phyloP scores from a whole-genome alignment of 2,113 vertebrate genomes.

The Fulmarus glacialis region DNA sequence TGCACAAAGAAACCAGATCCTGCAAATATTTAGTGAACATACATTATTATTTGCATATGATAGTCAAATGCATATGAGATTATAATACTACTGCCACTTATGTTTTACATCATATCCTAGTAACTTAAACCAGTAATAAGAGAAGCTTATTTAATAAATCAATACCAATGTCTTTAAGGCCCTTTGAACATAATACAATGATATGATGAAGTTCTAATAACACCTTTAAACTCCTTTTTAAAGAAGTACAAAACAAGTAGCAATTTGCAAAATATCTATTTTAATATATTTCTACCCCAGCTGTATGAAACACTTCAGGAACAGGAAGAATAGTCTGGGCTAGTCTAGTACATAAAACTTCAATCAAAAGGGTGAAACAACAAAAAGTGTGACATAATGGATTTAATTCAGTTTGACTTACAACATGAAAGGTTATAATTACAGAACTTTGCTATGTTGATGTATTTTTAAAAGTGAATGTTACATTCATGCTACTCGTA shows the following conservation, averaged over 20 bases:
- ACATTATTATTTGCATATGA: background rate
- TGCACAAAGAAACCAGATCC: constrained; percentile 95
- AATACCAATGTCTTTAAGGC: background rate
- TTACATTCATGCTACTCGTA: background rate
- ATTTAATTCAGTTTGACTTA: background rate
- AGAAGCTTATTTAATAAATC: background rate
- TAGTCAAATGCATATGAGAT: background rate
- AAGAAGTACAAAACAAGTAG: background rate
- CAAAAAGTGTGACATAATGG: background rate
- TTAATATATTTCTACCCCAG: background rate
- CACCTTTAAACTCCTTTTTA: background rate
- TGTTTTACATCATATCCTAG: background rate
- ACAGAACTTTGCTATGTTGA: background rate
- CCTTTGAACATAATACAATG: background rate
- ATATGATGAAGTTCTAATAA: background rate
- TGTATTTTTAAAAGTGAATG: background rate
- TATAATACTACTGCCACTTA: background rate
- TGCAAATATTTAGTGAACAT: constrained; percentile 55
- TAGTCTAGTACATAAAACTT: background rate
- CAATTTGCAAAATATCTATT: background rate
- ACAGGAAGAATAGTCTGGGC: background rate
- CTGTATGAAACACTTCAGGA: background rate
- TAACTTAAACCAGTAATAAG: background rate
- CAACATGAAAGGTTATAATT: background rate
- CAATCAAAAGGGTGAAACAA: background rate